Evolutionary conservation across 2,888 invertebrate species (phyloP), one percentile per base, ranked within the genome.

Genomic region (Ichneumoninae sp.): DNA sequence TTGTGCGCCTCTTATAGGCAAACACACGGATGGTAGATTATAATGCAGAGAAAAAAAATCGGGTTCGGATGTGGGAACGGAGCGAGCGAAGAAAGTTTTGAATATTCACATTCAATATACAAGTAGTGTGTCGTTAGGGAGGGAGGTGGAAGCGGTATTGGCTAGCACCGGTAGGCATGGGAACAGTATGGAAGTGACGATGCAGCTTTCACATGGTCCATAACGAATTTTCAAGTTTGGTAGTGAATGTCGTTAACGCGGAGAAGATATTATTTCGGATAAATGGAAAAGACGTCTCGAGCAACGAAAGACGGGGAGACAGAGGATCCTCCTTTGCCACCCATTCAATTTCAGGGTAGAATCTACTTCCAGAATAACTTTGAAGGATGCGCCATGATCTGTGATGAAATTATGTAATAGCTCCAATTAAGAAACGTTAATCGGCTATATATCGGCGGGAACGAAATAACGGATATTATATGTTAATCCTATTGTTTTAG

Each of bases 391-490:
- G 93, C 93, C 40, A 86, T 79, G 71, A 86, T 90, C 74, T 93
- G 92, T 81, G 92, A 93, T 76, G 82, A 88, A 86, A 86, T 93
- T 85, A 88, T 93, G 93, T 93, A 90, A 89, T 91, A 80, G 30
- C 33, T 16, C 69, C 0, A 62, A 22, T 70, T 33, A 26, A 62
- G 19, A 74, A 75, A 8, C 54, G 54, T 54, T 52, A 7, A 8
- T 40, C 10, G 7, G 40, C 10, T 40, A 40, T 1, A 40, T 10
- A 36, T 66, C 22, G 44, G 10, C 8, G 3, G 57, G 1, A 22
- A 10, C 36, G 8, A 44, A 52, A 72, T 74, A 30, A 8, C n/a
- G 40, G 75, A 60, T 6, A 75, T 70, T 69, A 19, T 8, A 79
- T 33, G 44, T 47, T 47, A 4, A 47, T 16, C 44, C 4, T 16